Conservation (phyloP, 1,140 invertebrate species). For the Anadara kagoshimensis region DNA sequence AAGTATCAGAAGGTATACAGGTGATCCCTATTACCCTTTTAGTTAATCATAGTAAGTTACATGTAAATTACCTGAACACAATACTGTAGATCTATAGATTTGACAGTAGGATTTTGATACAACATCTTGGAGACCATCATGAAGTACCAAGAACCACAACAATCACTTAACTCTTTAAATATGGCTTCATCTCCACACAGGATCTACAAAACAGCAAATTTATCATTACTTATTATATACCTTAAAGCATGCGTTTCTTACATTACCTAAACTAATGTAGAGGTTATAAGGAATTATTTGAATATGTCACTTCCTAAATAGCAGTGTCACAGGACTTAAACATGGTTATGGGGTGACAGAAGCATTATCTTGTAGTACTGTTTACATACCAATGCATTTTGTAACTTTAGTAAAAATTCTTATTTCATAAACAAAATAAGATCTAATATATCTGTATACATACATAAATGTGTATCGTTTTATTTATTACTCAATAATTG, state of each 20-base stretch:
- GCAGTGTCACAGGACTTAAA: not conserved
- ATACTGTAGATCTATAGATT: constrained; percentile 83
- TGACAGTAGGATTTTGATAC: constrained; percentile 87
- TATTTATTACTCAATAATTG: too few species aligned
- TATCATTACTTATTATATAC: not conserved
- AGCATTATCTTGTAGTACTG: too few species aligned
- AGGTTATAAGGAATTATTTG: not conserved
- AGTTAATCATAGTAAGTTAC: too few species aligned
- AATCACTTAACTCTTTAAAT: constrained; percentile 79
- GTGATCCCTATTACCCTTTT: too few species aligned
- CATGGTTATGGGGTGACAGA: too few species aligned
- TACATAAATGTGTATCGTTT: too few species aligned
- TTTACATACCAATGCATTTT: too few species aligned
- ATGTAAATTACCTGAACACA: constrained; percentile 76
- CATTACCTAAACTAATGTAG: not conserved
- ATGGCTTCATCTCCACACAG: constrained; percentile 83
- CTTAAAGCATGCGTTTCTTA: not conserved
- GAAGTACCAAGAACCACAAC: constrained; percentile 92
- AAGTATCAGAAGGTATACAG: too few species aligned
- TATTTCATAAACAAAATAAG: too few species aligned
- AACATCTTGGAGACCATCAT: constrained; percentile 88
- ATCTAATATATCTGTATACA: too few species aligned
- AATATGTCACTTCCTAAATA: not conserved
- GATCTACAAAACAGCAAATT: constrained; percentile 79
- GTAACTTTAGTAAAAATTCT: too few species aligned